phyloP scores from a whole-genome alignment of 2,797 vertebrate genomes.

The Discoglossus pictus region DNA sequence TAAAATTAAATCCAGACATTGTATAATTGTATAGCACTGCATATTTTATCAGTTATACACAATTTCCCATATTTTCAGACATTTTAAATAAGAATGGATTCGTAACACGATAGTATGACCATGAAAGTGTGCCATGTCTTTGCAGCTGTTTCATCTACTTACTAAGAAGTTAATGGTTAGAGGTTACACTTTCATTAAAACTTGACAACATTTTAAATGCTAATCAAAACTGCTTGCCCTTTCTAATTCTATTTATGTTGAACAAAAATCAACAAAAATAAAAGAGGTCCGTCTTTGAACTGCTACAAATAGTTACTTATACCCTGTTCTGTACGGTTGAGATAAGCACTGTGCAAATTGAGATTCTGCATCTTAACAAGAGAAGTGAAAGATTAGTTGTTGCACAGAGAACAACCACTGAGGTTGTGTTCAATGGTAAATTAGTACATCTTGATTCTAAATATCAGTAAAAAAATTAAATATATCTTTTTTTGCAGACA shows the following conservation, averaged over 20 bases:
- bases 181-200: conserved; percentile 76
- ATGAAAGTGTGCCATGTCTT: conserved; percentile 62
- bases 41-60: too few relatives aligned
- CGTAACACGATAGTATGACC: conserved; percentile 63
- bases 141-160: conserved; percentile 67
- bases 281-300: conserved; percentile 63
- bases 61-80: too few relatives aligned
- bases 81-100: too few relatives aligned
- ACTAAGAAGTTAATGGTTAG: conserved; percentile 67
- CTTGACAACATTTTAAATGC: conserved; percentile 75
- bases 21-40: too few relatives aligned
- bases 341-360: conserved; percentile 64
- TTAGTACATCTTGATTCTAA: conserved; percentile 15
- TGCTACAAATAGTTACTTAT: conserved; percentile 56
- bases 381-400: conserved; percentile 41
- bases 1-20: too few relatives aligned
- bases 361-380: conserved; percentile 50
- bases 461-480: not conserved
- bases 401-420: conserved; percentile 38
- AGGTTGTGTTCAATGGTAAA: not conserved
- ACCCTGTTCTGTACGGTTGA: conserved; percentile 57
- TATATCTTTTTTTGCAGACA: too few relatives aligned
- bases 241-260: conserved; percentile 65
- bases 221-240: conserved; percentile 73
- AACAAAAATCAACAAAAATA: conserved; percentile 36